Conservation (phyloP, 2,797 vertebrate species). For the Dicrostonyx torquatus region DNA sequence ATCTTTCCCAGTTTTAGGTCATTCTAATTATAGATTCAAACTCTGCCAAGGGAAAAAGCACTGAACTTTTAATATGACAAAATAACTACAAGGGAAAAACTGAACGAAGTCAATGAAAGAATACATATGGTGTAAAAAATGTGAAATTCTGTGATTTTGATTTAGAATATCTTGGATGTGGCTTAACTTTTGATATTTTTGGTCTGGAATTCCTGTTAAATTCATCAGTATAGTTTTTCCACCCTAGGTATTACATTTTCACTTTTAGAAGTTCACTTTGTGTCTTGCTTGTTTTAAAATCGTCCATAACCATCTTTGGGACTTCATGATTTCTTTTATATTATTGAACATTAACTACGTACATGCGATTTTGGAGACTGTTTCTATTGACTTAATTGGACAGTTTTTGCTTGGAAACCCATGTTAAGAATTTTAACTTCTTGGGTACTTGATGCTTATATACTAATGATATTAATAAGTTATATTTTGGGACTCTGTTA, state of each 20-base stretch:
- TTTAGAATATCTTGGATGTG: neutral
- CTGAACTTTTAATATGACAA: neutral
- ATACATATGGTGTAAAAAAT: neutral
- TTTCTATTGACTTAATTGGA: neutral
- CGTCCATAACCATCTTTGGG: neutral
- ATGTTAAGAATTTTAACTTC: neutral
- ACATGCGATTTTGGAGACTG: neutral
- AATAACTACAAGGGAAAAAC: neutral
- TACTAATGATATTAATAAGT: neutral
- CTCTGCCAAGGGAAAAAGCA: neutral
- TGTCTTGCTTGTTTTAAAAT: neutral
- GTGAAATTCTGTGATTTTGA: neutral
- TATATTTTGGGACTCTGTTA: neutral
- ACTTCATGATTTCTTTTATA: neutral
- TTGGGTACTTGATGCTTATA: neutral
- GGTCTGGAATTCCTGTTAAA: neutral
- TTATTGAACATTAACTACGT: neutral
- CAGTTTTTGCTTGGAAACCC: neutral
- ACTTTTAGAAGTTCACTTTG: neutral
- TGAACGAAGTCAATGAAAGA: neutral
- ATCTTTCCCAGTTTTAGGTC: conserved; percentile 27
- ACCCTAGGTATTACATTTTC: neutral
- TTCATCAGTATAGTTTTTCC: neutral
- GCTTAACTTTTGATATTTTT: neutral
- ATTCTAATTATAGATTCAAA: neutral